These are phyloP conservation scores for Xylota segnis DNA, from an alignment of 2,888 invertebrate genomes.

Conservation along the genomic window DNA sequence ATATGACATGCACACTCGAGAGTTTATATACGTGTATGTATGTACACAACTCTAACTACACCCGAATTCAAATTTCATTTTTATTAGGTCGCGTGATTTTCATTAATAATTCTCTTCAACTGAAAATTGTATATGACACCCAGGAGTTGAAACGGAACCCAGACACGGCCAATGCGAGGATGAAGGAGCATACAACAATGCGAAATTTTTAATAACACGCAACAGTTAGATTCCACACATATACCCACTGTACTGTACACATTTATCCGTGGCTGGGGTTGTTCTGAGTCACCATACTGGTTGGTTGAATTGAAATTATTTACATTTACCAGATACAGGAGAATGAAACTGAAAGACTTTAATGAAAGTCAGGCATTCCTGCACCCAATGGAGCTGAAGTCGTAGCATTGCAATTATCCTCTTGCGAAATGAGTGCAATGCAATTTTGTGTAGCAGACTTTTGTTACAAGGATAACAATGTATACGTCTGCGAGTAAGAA, in stretches of 20 bases:
- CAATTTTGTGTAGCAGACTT: constrained; percentile 40
- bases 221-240: constrained; percentile 52
- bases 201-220: constrained; percentile 69
- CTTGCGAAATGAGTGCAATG: constrained; percentile 46
- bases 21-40: too few species aligned
- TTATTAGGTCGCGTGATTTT: constrained; percentile 71
- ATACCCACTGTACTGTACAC: neutral
- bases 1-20: constrained; percentile 31
- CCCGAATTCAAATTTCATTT: constrained; percentile 63
- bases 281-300: constrained; percentile 34
- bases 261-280: neutral
- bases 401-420: constrained; percentile 55
- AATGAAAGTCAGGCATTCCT: constrained; percentile 12
- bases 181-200: neutral
- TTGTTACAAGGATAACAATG: constrained; percentile 38
- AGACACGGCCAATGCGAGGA: constrained; percentile 37
- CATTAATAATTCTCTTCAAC: constrained; percentile 59
- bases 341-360: constrained; percentile 4
- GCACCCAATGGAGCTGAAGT: constrained; percentile 49
- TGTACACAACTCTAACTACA: constrained; percentile 1
- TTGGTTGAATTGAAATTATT: neutral
- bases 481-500: constrained; percentile 30
- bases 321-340: constrained; percentile 15
- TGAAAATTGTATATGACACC: constrained; percentile 60
- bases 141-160: constrained; percentile 60